Conservation (phyloP, 2,113 vertebrate genomes). For the Phoxinus phoxinus region DNA sequence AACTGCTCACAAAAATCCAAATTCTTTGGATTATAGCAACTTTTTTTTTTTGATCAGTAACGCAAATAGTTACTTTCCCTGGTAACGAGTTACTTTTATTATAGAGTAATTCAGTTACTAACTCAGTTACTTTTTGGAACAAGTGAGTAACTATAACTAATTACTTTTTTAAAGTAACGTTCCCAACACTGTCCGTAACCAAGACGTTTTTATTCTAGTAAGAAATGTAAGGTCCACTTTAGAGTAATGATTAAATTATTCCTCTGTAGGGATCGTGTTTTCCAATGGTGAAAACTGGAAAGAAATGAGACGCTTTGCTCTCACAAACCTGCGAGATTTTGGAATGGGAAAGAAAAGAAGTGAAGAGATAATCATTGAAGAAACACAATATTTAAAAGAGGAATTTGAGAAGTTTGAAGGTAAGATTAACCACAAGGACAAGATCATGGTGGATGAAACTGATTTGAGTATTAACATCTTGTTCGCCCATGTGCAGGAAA, state of each 20-base stretch:
- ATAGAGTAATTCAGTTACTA: no score
- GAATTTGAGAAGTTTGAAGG: slow-evolving; percentile 63
- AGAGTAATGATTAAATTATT: background rate
- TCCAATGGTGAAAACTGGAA: slow-evolving; percentile 67
- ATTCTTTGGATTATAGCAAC: no score
- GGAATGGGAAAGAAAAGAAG: slow-evolving; percentile 68
- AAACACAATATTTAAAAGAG: slow-evolving; percentile 59
- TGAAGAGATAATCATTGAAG: slow-evolving; percentile 66
- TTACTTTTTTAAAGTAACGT: no score
- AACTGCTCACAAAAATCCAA: no score
- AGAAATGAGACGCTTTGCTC: slow-evolving; percentile 69
- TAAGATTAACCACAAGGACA: slow-evolving; percentile 20
- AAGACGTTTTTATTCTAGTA: no score
- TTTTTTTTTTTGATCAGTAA: no score
- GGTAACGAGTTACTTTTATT: no score
- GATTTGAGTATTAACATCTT: background rate
- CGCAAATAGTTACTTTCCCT: no score
- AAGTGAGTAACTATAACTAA: no score
- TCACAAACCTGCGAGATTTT: slow-evolving; percentile 65
- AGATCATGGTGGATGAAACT: background rate
- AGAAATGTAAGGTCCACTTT: background rate
- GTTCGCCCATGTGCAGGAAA: slow-evolving; percentile 47
- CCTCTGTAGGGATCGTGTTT: slow-evolving; percentile 59
- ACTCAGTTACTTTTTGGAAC: no score
- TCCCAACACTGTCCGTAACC: no score